phyloP scores from a whole-genome alignment of 2,797 vertebrate genomes.

The Periparus ater region DNA sequence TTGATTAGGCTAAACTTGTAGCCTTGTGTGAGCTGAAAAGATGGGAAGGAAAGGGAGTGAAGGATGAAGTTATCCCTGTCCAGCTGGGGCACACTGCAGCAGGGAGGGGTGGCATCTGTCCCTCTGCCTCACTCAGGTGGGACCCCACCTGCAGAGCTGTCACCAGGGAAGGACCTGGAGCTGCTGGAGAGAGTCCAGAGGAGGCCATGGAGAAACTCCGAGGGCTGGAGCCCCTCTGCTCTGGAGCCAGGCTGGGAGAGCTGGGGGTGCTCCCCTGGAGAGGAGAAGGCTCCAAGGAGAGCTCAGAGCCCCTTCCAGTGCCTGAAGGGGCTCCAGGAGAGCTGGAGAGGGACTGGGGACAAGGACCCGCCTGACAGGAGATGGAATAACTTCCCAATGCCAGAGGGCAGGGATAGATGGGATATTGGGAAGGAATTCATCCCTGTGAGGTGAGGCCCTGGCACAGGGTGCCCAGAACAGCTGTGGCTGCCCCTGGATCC shows the following conservation, averaged over 20 bases:
- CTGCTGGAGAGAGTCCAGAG: neutral
- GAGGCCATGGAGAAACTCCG: rapidly evolving
- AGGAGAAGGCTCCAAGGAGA: neutral
- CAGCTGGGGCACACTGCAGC: neutral
- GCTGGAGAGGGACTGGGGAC: neutral
- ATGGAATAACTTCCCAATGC: neutral
- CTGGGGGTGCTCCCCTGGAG: neutral
- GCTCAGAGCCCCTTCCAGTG: rapidly evolving
- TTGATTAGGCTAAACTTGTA: neutral
- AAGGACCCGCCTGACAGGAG: neutral
- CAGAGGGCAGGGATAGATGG: neutral
- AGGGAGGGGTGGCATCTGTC: neutral
- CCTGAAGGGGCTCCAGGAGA: neutral
- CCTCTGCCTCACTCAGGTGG: neutral
- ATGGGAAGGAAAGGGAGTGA: neutral
- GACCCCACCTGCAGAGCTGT: neutral
- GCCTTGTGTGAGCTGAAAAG: neutral
- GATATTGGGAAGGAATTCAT: rapidly evolving
- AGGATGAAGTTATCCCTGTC: neutral
- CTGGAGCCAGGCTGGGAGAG: neutral
- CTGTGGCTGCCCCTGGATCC: neutral
- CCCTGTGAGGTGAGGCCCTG: rapidly evolving
- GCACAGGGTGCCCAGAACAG: rapidly evolving
- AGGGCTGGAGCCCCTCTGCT: neutral
- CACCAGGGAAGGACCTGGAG: neutral